Evolutionary conservation across 2,113 vertebrate genomes (phyloP).

Genomic region (Gnathonemus echidnorhynchus): DNA sequence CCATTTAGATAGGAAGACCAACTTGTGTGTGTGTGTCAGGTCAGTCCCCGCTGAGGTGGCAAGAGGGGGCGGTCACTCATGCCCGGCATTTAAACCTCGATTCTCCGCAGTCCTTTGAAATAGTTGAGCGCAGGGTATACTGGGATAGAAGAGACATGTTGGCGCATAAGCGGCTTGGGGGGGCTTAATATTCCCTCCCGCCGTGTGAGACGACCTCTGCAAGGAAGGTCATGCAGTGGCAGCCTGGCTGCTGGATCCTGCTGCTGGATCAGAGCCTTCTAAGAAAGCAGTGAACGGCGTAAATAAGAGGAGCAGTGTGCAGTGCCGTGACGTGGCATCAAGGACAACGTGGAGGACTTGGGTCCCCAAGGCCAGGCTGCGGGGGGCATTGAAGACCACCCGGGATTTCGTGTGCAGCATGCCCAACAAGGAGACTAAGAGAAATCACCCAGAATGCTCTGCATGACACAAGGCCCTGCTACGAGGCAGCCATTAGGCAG

Average conservation of each 20-base stretch:
- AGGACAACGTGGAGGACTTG: background rate
- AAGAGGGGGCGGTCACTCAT: background rate
- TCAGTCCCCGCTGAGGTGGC: background rate
- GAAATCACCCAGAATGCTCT: background rate
- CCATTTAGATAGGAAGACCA: too few relatives aligned
- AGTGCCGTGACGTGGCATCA: background rate
- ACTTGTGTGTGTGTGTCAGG: background rate
- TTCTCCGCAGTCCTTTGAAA: background rate
- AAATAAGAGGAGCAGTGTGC: background rate
- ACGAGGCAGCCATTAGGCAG: background rate
- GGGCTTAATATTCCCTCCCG: constrained; percentile 13
- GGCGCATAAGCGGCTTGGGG: background rate
- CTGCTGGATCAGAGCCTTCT: background rate
- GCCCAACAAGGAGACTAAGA: background rate
- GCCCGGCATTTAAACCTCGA: background rate
- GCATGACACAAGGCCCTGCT: background rate
- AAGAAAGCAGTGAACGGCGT: background rate
- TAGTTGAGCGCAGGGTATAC: background rate
- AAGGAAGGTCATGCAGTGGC: background rate
- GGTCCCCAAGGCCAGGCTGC: background rate
- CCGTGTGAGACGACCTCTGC: background rate
- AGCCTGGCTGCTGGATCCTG: background rate
- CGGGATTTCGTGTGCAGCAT: background rate
- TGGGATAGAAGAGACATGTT: background rate
- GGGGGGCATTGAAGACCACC: background rate